Evolutionary conservation across 2,797 vertebrate species (phyloP).

Genomic region (Falco columbarius): DNA sequence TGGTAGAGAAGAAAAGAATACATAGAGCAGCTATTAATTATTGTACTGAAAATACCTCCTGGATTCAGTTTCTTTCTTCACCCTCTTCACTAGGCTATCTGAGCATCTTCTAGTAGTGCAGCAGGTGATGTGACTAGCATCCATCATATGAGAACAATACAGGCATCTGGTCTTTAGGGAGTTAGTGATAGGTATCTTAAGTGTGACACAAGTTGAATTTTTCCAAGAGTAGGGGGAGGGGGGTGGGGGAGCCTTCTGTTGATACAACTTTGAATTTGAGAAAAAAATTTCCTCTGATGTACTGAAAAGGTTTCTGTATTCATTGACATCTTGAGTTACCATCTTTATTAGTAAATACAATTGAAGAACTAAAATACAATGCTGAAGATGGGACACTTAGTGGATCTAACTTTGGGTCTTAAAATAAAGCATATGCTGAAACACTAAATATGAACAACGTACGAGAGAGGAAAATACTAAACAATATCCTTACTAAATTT

Average conservation of each 20-base stretch:
- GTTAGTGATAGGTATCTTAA: background rate
- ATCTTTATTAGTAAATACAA: background rate
- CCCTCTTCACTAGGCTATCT: background rate
- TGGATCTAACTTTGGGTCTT: background rate
- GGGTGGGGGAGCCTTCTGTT: background rate
- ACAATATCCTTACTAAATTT: background rate
- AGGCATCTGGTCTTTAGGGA: background rate
- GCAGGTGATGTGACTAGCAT: constrained; percentile 34
- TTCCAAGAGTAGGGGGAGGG: background rate
- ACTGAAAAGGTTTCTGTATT: background rate
- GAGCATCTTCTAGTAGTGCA: background rate
- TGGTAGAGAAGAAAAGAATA: background rate
- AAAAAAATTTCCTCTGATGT: background rate
- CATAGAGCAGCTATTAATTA: background rate
- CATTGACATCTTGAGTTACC: background rate
- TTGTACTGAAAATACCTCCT: background rate
- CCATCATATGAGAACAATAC: background rate
- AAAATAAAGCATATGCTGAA: background rate
- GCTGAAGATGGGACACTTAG: background rate
- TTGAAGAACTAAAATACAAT: background rate
- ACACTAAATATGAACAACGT: background rate
- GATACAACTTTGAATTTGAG: background rate
- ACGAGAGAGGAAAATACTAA: background rate
- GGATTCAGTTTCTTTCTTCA: background rate
- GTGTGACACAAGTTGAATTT: background rate